These are phyloP conservation scores for Tenrec ecaudatus DNA, from an alignment of 2,113 vertebrate genomes.

Conservation along the genomic window DNA sequence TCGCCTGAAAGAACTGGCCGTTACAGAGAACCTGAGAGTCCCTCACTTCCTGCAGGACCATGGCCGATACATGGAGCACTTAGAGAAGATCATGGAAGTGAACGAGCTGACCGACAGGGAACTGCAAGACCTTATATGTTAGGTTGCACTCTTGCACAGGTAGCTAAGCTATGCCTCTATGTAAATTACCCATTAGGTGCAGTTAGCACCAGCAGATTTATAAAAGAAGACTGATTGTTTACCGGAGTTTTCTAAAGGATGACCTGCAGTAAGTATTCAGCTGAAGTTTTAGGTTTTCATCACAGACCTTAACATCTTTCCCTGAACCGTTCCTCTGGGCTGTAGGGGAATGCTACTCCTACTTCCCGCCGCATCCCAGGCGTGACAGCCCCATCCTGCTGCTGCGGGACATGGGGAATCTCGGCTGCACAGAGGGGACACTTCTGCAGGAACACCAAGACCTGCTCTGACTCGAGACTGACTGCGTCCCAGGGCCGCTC, in stretches of 20 bases:
- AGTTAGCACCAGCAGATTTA: neutral
- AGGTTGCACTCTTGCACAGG: neutral
- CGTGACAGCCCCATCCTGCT: neutral
- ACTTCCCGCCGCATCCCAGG: neutral
- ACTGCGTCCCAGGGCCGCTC: too few relatives aligned
- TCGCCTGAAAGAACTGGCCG: constrained; percentile 90
- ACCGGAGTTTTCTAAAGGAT: constrained; percentile 47
- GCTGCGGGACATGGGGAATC: neutral
- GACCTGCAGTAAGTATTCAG: constrained; percentile 18
- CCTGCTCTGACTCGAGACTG: neutral
- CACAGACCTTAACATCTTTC: constrained; percentile 38
- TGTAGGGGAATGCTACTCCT: neutral
- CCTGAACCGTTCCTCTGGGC: too few relatives aligned
- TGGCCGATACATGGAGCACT: constrained; percentile 90
- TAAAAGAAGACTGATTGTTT: neutral
- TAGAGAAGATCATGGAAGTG: constrained; percentile 95
- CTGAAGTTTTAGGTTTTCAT: constrained; percentile 18
- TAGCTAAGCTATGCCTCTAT: neutral
- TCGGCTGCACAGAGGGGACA: neutral
- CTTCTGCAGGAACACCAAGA: neutral
- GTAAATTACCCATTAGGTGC: neutral
- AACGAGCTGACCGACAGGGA: constrained; percentile 93
- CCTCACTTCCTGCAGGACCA: constrained; percentile 95
- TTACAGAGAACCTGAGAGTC: constrained; percentile 91
- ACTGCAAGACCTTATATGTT: constrained; percentile 88